A percentile compares a stretch with the other conserved stretches of the same genome.
These are phyloP conservation scores for Pyrochroa serraticornis DNA, from an alignment of 2,888 invertebrate genomes.

Conservation along the genomic window DNA sequence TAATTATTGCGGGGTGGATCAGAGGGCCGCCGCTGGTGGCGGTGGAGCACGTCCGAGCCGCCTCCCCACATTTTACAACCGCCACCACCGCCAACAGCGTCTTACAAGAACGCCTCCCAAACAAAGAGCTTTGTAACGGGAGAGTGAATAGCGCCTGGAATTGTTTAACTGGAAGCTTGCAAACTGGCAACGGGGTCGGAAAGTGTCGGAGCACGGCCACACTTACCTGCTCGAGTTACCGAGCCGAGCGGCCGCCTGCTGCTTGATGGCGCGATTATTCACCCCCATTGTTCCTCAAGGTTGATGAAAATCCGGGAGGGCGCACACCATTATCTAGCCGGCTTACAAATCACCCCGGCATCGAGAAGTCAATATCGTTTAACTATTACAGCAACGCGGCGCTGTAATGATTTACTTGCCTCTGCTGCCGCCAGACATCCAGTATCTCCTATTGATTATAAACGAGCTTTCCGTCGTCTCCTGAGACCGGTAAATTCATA, in stretches of 20 bases:
- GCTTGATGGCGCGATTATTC: constrained; percentile 48
- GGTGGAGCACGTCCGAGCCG: not conserved
- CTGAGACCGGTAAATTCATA: constrained; percentile 49
- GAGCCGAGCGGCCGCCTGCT: constrained; percentile 37
- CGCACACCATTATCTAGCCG: constrained; percentile 45
- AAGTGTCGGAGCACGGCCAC: constrained; percentile 12
- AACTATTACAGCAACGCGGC: constrained; percentile 48
- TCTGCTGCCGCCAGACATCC: constrained; percentile 50
- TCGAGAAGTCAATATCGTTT: constrained; percentile 54
- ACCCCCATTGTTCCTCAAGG: constrained; percentile 48
- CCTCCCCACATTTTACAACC: not conserved
- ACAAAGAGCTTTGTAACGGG: constrained; percentile 29
- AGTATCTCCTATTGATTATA: constrained; percentile 52
- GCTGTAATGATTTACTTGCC: constrained; percentile 53
- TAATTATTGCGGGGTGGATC: constrained; percentile 28
- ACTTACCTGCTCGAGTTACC: constrained; percentile 28
- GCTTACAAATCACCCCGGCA: constrained; percentile 50
- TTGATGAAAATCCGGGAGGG: constrained; percentile 47
- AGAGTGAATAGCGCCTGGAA: constrained; percentile 29
- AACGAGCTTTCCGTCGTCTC: constrained; percentile 46
- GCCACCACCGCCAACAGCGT: not conserved
- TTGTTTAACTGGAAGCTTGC: constrained; percentile 29
- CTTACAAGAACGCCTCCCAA: constrained; percentile 2
- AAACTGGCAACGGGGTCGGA: constrained; percentile 4
- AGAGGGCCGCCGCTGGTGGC: too few relatives aligned